Percentiles rank a stretch among this genome's conserved stretches.
Evolutionary conservation across 2,113 vertebrate species (phyloP).

Genomic region (Alligator sinensis): DNA sequence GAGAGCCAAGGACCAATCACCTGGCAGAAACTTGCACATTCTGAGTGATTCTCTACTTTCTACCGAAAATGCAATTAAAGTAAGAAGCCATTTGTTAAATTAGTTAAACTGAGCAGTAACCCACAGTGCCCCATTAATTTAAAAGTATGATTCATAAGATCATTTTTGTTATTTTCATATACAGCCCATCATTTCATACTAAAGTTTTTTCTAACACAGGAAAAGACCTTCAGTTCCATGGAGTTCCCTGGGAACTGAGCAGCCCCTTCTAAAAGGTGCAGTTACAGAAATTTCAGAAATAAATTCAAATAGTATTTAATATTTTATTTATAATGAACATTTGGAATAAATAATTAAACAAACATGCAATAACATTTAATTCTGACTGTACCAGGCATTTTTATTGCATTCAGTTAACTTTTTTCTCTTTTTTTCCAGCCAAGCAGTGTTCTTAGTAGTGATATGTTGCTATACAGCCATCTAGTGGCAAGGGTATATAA

Average conservation of each 20-base stretch:
- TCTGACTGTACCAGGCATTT: background rate
- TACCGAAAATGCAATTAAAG: background rate
- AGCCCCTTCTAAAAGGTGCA: background rate
- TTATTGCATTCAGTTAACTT: background rate
- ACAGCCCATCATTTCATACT: background rate
- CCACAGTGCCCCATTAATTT: background rate
- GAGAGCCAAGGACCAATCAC: accelerated
- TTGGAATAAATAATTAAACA: background rate
- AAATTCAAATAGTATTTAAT: too few species aligned
- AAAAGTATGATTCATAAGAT: background rate
- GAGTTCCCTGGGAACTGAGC: background rate
- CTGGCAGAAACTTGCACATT: background rate
- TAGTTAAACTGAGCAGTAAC: background rate
- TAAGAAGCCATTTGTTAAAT: background rate
- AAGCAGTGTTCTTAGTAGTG: background rate
- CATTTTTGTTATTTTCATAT: background rate
- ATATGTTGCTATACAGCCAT: slow-evolving; percentile 71
- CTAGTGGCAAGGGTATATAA: slow-evolving; percentile 65
- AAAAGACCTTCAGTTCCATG: too few species aligned
- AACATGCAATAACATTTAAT: background rate
- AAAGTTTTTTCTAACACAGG: background rate
- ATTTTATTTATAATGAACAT: background rate
- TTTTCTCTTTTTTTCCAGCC: background rate
- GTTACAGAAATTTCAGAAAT: too few species aligned
- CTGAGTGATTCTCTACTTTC: background rate